Evolutionary conservation across 2,888 invertebrate genomes (phyloP).

Genomic region (Smittia sp.): DNA sequence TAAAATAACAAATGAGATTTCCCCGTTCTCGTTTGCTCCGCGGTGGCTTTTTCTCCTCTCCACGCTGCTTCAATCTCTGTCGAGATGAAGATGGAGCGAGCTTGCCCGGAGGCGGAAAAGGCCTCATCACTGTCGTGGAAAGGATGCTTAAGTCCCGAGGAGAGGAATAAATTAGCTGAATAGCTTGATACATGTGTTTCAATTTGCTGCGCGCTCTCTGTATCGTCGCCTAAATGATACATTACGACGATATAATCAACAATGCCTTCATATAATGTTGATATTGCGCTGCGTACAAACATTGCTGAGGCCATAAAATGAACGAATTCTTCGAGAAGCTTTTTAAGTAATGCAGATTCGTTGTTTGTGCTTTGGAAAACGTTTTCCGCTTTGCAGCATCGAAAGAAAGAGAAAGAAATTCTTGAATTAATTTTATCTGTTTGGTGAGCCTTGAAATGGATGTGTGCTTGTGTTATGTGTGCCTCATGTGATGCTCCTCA

Average conservation of each 20-base stretch:
- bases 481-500: neutral
- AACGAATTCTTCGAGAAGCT: neutral
- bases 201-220: conserved; percentile 1
- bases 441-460: conserved; percentile 26
- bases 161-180: conserved; percentile 18
- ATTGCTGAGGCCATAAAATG: neutral
- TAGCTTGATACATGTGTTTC: conserved; percentile 31
- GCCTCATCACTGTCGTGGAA: neutral
- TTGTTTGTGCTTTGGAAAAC: neutral
- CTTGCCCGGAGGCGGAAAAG: neutral
- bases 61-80: neutral
- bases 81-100: neutral
- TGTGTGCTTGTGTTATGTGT: neutral
- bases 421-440: conserved; percentile 31
- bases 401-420: neutral
- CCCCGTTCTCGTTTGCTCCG: neutral
- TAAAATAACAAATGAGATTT: conserved; percentile 32
- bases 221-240: conserved; percentile 9
- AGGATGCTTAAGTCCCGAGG: neutral
- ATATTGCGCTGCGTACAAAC: neutral
- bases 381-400: too few relatives aligned
- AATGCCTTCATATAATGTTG: neutral
- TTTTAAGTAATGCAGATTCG: neutral
- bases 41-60: neutral
- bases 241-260: conserved; percentile 17